Base-by-base conservation (phyloP, 2,888 invertebrate genomes). In the Augiades crinisus region DNA sequence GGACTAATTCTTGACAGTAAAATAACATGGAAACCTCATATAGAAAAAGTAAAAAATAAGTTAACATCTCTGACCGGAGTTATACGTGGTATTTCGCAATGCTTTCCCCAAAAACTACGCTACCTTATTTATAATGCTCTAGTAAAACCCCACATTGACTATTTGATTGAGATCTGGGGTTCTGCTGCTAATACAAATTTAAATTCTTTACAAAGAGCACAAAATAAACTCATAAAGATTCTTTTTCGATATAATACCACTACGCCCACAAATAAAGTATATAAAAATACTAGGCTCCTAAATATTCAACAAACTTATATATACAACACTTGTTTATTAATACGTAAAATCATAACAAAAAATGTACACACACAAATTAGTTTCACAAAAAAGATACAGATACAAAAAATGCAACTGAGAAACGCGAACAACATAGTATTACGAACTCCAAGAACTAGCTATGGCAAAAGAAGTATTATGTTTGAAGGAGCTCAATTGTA, bases 291-390 rank as follows among this genome's bases (percentile, higher is more conserved):
- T 2, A 38, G 22, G 13, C 7, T 38, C 3, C 12, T 38, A 7
- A 38, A 38, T 16, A 21, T 38, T 2, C 1, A 10, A 1, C 38
- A 38, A 24, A 24, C 14, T 8, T 14, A 40, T 14, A 24, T 12
- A 24, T 40, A 40, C 13, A 14, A 3, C 8, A 40, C 24, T 4
- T 40, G 40, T 7, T n/a, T 38, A 22, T 21, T 38, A 6, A 21
- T 22, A 5, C 13, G 40, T 2, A 40, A 40, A 40, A 40, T 40
- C 4, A 14, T 24, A 24, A 24, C 40, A 24, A 38, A 38, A 36
- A n/a, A 36, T 5, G 6, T 13, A 13, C 24, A 24, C n/a, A 14
- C 40, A 7, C 13, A 24, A 8, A 40, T 24, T 8, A 14, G 1
- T 24, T 24, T 40, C 14, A 13, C 40, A 14, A 40, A 40, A 37